Percentiles rank a stretch among this genome's conserved stretches.
Conservation (phyloP, 2,888 invertebrate genomes). For the Zonitis immaculata region DNA sequence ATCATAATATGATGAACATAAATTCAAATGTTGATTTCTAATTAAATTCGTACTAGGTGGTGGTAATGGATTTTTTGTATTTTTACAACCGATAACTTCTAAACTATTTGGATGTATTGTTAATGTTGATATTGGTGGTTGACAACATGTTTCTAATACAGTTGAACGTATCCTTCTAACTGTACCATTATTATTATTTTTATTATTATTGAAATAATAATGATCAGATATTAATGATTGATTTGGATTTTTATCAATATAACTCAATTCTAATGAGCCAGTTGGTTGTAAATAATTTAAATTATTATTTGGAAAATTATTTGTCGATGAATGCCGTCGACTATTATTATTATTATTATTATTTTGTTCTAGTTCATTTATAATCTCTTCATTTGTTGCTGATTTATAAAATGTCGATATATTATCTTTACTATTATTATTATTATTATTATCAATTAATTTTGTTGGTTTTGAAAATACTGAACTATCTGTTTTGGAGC, state of each 20-base stretch:
- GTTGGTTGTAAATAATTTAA: constrained; percentile 50
- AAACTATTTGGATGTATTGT: constrained; percentile 79
- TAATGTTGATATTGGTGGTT: constrained; percentile 61
- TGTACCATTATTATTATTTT: constrained; percentile 40
- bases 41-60: constrained; percentile 67
- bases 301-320: constrained; percentile 57
- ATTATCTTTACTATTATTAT: not conserved
- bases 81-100: constrained; percentile 66
- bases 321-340: constrained; percentile 51
- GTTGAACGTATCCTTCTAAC: constrained; percentile 67
- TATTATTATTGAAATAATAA: constrained; percentile 42
- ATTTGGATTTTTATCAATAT: constrained; percentile 48
- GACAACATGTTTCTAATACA: constrained; percentile 66
- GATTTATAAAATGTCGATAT: too few species aligned
- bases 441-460: not conserved
- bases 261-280: constrained; percentile 56
- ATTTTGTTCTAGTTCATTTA: too few species aligned
- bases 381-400: too few species aligned
- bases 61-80: constrained; percentile 60
- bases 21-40: constrained; percentile 64
- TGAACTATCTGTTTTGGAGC: constrained; percentile 34
- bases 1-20: constrained; percentile 56
- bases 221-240: constrained; percentile 42
- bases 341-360: constrained; percentile 13
- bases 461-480: constrained; percentile 2